phyloP scores from a whole-genome alignment of 1,140 invertebrate genomes.

The Leptinotarsa texana region DNA sequence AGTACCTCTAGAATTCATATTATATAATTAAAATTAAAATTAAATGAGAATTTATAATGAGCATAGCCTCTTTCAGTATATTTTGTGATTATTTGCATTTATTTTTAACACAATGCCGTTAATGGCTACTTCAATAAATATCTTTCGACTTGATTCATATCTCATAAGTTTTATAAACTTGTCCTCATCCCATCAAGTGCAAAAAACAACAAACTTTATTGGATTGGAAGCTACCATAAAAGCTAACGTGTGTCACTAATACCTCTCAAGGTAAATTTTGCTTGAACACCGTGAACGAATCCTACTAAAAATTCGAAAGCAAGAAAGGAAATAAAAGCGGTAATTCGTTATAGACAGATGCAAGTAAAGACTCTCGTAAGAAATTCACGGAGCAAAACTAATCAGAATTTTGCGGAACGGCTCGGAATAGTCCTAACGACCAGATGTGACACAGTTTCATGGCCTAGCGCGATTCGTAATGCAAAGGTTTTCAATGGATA shows the following conservation, averaged over 20 bases:
- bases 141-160: too few relatives aligned
- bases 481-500: slow-evolving; percentile 32
- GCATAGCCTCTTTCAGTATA: too few relatives aligned
- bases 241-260: slow-evolving; percentile 27
- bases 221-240: background rate
- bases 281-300: slow-evolving; percentile 19
- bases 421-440: slow-evolving; percentile 37
- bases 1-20: too few relatives aligned
- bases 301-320: slow-evolving; percentile 10
- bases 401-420: slow-evolving; percentile 45
- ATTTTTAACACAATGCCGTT: too few relatives aligned
- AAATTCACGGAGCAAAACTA: slow-evolving; percentile 41
- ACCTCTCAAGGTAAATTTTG: slow-evolving; percentile 21
- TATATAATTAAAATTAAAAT: too few relatives aligned
- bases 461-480: slow-evolving; percentile 38
- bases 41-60: too few relatives aligned
- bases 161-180: too few relatives aligned
- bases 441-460: slow-evolving; percentile 35
- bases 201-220: background rate
- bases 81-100: too few relatives aligned
- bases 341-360: slow-evolving; percentile 47
- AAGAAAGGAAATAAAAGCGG: slow-evolving; percentile 22
- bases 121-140: too few relatives aligned
- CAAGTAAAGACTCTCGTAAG: slow-evolving; percentile 24
- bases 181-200: background rate